These are phyloP conservation scores for Numenius arquata DNA, from an alignment of 2,113 vertebrate genomes.

Conservation along the genomic window DNA sequence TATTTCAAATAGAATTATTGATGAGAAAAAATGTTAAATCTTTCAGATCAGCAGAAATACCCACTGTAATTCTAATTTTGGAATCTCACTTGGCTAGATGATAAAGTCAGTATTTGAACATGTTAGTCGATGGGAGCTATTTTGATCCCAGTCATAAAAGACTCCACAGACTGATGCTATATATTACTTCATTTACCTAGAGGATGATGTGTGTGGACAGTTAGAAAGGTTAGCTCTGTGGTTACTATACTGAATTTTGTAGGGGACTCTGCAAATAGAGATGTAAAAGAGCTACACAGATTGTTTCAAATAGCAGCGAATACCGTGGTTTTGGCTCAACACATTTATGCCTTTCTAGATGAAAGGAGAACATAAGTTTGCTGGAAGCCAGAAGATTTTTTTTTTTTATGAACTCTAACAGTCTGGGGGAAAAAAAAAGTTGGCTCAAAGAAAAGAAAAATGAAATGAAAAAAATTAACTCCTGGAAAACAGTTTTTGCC, in stretches of 20 bases:
- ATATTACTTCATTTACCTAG: background rate
- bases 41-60: conserved; percentile 41
- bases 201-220: background rate
- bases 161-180: background rate
- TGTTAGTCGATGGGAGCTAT: background rate
- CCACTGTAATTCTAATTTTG: conserved; percentile 8
- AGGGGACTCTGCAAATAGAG: background rate
- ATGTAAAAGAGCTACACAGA: background rate
- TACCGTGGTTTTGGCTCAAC: background rate
- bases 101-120: background rate
- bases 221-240: background rate
- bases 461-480: background rate
- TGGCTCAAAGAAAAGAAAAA: conserved; percentile 1
- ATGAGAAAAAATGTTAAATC: background rate
- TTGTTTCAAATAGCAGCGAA: background rate
- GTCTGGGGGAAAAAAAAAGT: background rate
- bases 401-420: background rate
- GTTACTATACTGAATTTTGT: background rate
- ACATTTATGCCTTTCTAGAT: conserved; percentile 28
- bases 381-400: conserved; percentile 14
- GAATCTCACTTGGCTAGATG: background rate
- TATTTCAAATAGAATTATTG: conserved; percentile 22
- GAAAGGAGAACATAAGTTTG: conserved; percentile 38
- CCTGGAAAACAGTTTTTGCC: background rate
- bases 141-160: background rate